Conservation (phyloP, 2,797 vertebrate species). For the Cichlasoma orientale region DNA sequence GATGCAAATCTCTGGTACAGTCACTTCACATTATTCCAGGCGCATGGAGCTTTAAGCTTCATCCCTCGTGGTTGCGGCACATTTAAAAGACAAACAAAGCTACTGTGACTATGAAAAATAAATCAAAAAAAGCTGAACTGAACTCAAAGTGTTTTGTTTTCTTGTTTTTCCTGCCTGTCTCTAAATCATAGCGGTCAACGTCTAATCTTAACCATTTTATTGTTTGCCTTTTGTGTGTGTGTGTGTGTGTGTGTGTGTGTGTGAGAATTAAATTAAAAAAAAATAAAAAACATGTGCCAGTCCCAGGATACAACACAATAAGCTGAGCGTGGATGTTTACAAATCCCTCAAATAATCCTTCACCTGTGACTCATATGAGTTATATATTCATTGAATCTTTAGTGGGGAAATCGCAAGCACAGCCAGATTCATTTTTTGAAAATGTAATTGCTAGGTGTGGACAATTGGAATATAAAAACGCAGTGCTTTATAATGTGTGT, state of each 20-base stretch:
- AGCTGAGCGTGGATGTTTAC: slow-evolving; percentile 72
- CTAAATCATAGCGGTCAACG: slow-evolving; percentile 50
- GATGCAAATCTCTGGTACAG: slow-evolving; percentile 67
- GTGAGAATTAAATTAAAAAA: slow-evolving; percentile 42
- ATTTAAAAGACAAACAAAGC: slow-evolving; percentile 61
- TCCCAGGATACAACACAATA: slow-evolving; percentile 64
- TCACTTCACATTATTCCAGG: slow-evolving; percentile 65
- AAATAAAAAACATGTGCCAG: slow-evolving; percentile 50
- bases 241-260: slow-evolving; percentile 18
- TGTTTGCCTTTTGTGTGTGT: slow-evolving; percentile 32
- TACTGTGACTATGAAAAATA: slow-evolving; percentile 33
- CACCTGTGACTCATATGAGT: slow-evolving; percentile 56
- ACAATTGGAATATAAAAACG: slow-evolving; percentile 57
- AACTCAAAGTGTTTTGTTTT: slow-evolving; percentile 15
- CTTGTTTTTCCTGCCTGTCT: slow-evolving; percentile 16
- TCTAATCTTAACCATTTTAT: slow-evolving; percentile 54
- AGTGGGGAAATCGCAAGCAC: slow-evolving; percentile 53
- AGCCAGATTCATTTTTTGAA: slow-evolving; percentile 57
- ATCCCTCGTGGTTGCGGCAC: slow-evolving; percentile 53
- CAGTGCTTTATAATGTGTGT: slow-evolving; percentile 25
- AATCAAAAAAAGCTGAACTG: slow-evolving; percentile 24
- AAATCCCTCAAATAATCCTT: slow-evolving; percentile 73
- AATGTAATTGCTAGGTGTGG: slow-evolving; percentile 63
- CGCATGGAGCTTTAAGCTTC: slow-evolving; percentile 38
- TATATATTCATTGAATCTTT: slow-evolving; percentile 75